Conservation (phyloP, 2,888 invertebrate genomes). For the Eristalis intricaria region DNA sequence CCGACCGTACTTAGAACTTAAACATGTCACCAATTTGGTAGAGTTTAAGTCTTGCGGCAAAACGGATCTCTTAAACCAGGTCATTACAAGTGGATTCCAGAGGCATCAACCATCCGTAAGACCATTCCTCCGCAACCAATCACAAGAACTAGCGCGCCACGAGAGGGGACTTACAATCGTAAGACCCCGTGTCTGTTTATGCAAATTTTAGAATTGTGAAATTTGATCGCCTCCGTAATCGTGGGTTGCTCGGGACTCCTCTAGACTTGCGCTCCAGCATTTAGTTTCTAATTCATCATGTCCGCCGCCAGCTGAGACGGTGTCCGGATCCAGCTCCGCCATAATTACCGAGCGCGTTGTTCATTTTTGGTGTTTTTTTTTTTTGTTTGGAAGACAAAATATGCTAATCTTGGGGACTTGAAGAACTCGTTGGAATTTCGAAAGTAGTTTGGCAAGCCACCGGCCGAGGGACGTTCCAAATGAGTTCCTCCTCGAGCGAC, state of each 20-base stretch:
- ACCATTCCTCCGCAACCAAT: too few relatives aligned
- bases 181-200: too few relatives aligned
- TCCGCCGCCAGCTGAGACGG: neutral
- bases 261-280: neutral
- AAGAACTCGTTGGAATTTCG: constrained; percentile 23
- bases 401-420: neutral
- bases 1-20: too few relatives aligned
- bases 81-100: too few relatives aligned
- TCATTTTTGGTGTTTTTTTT: neutral
- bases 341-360: neutral
- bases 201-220: too few relatives aligned
- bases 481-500: neutral
- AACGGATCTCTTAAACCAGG: too few relatives aligned
- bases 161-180: too few relatives aligned
- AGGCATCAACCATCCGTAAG: too few relatives aligned
- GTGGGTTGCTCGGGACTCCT: neutral
- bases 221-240: too few relatives aligned
- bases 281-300: neutral
- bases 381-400: neutral
- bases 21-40: too few relatives aligned
- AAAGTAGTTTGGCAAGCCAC: constrained; percentile 18
- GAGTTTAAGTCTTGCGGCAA: too few relatives aligned
- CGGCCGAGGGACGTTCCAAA: neutral
- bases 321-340: neutral
- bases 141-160: too few relatives aligned